A percentile compares a stretch with the other conserved stretches of the same genome.
phyloP scores from a whole-genome alignment of 2,797 vertebrate species.

The Eulemur albifrons region DNA sequence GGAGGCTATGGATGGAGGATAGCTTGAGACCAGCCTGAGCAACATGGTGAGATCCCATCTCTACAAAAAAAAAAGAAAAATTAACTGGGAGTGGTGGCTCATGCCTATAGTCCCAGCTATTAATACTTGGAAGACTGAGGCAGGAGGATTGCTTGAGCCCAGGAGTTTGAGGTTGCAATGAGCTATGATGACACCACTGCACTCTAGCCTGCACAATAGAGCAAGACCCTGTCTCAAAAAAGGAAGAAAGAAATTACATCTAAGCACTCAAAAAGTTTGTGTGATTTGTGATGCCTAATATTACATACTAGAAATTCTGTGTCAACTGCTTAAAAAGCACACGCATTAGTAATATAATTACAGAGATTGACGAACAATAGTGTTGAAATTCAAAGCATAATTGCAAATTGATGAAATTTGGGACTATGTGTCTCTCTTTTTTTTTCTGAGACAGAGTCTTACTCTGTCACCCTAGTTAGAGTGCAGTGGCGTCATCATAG shows the following conservation, averaged over 20 bases:
- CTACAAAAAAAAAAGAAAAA: not conserved
- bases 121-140: not conserved
- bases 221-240: too few species aligned
- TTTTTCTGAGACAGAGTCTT: too few species aligned
- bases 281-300: not conserved
- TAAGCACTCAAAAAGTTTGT: not conserved
- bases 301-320: not conserved
- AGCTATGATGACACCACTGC: not conserved
- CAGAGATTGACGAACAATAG: not conserved
- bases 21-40: not conserved
- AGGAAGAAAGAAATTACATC: too few species aligned
- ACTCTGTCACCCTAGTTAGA: too few species aligned
- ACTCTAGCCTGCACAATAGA: too few species aligned
- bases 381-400: not conserved
- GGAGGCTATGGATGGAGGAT: not conserved
- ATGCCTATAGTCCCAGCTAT: not conserved
- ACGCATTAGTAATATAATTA: not conserved
- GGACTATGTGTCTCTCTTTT: not conserved
- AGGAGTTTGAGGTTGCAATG: not conserved
- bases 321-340: not conserved
- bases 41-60: not conserved
- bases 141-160: not conserved
- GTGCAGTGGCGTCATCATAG: too few species aligned
- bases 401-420: not conserved
- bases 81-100: not conserved